Conservation (phyloP, 2,797 vertebrate genomes). For the Margarornis squamiger region DNA sequence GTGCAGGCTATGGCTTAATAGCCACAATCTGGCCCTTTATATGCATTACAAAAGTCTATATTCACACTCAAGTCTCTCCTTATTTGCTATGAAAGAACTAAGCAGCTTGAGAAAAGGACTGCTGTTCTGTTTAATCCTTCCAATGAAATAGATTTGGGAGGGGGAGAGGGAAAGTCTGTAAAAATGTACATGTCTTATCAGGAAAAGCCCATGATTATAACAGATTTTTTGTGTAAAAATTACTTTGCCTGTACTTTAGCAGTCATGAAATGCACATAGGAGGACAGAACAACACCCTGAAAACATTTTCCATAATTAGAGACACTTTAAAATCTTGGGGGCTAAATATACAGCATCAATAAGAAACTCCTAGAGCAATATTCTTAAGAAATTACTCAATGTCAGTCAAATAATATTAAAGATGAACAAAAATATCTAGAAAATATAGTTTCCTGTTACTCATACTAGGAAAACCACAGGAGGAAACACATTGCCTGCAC, state of each 20-base stretch:
- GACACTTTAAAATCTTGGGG: background rate
- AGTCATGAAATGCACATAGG: background rate
- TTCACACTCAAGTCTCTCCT: conserved; percentile 70
- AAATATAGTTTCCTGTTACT: background rate
- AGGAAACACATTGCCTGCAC: background rate
- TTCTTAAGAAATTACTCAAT: background rate
- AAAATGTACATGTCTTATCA: conserved; percentile 40
- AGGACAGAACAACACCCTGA: background rate
- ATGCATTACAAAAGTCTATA: conserved; percentile 72
- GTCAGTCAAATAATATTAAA: background rate
- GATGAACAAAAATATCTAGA: background rate
- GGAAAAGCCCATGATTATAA: background rate
- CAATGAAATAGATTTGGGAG: conserved; percentile 29
- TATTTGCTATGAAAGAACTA: conserved; percentile 69
- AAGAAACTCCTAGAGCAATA: background rate
- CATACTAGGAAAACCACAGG: background rate
- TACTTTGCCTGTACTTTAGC: background rate
- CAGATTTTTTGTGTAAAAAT: background rate
- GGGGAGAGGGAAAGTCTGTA: conserved; percentile 6
- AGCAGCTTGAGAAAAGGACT: conserved; percentile 70
- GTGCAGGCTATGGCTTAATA: conserved; percentile 69
- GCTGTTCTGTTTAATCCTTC: conserved; percentile 69
- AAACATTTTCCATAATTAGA: background rate
- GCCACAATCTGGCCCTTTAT: conserved; percentile 73
- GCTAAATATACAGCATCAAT: background rate